A percentile compares a stretch with the other conserved stretches of the same genome.
Conservation (phyloP, 2,888 invertebrate genomes). For the Toxonevra muliebris region DNA sequence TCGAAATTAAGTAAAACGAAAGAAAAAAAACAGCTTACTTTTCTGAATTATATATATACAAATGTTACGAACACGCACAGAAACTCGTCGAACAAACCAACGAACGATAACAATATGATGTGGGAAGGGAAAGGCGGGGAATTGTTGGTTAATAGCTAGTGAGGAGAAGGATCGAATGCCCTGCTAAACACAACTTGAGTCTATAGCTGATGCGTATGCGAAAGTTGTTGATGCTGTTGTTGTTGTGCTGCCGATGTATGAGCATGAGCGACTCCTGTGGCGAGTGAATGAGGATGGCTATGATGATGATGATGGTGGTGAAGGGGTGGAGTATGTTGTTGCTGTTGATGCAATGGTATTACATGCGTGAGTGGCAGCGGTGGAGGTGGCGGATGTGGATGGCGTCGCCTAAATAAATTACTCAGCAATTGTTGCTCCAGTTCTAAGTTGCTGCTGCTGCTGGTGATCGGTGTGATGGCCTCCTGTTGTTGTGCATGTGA, state of each 20-base stretch:
- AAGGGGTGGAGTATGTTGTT: constrained; percentile 30
- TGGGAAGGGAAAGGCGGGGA: background rate
- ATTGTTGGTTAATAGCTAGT: too few species aligned
- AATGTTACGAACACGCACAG: constrained; percentile 6
- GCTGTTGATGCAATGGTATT: constrained; percentile 30
- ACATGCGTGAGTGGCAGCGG: constrained; percentile 39
- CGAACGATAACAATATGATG: background rate
- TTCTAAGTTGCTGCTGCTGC: constrained; percentile 35
- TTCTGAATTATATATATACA: constrained; percentile 27
- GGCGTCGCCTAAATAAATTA: constrained; percentile 53
- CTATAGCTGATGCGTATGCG: too few species aligned
- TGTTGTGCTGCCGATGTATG: background rate
- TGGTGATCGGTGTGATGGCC: constrained; percentile 34
- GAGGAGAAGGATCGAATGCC: too few species aligned
- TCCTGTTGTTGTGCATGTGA: constrained; percentile 37
- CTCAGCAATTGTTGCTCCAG: constrained; percentile 55
- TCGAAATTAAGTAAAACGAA: background rate
- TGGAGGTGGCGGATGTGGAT: constrained; percentile 46
- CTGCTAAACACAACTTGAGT: too few species aligned
- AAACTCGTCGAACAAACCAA: background rate
- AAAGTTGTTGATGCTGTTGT: too few species aligned
- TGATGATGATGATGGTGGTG: constrained; percentile 38
- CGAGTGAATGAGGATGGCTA: constrained; percentile 24
- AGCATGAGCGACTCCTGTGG: background rate
- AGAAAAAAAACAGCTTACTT: constrained; percentile 14